These are phyloP conservation scores for Parapristionchus giblindavisi DNA, from an alignment of 2,888 invertebrate species.

Conservation along the genomic window DNA sequence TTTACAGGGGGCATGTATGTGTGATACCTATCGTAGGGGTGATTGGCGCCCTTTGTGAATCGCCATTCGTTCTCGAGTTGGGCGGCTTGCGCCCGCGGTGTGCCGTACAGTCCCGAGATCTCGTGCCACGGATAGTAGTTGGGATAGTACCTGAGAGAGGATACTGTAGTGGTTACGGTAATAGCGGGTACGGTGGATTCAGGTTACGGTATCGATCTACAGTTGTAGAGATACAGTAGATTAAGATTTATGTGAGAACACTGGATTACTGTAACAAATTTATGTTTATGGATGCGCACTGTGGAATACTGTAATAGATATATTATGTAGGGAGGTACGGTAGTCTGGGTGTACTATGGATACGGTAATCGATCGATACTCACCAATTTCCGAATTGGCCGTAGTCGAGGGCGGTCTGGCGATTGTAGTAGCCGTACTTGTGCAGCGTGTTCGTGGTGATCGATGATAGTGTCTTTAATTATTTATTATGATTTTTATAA, in stretches of 20 bases:
- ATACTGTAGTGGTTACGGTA: not conserved
- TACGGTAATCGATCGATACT: no score
- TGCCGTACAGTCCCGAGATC: slow-evolving; percentile 38
- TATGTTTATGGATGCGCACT: no score
- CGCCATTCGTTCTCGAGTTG: slow-evolving; percentile 59
- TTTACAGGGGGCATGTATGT: no score
- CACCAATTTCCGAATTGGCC: slow-evolving; percentile 48
- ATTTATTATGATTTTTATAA: not conserved
- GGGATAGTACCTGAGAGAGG: slow-evolving; percentile 42
- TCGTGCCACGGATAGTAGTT: slow-evolving; percentile 46
- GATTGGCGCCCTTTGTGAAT: slow-evolving; percentile 54
- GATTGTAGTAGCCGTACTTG: slow-evolving; percentile 33
- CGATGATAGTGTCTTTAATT: not conserved
- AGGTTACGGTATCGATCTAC: no score
- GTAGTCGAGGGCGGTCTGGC: slow-evolving; percentile 44
- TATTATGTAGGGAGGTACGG: no score
- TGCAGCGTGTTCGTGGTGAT: not conserved
- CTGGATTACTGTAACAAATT: no score
- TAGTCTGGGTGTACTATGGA: no score
- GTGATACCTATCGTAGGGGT: slow-evolving; percentile 60
- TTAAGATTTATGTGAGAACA: no score
- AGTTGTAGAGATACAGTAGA: no score
- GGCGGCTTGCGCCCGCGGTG: slow-evolving; percentile 18
- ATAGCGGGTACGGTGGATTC: no score
- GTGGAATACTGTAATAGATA: no score